These are phyloP conservation scores for Bubo bubo DNA, from an alignment of 2,113 vertebrate species.

Conservation along the genomic window DNA sequence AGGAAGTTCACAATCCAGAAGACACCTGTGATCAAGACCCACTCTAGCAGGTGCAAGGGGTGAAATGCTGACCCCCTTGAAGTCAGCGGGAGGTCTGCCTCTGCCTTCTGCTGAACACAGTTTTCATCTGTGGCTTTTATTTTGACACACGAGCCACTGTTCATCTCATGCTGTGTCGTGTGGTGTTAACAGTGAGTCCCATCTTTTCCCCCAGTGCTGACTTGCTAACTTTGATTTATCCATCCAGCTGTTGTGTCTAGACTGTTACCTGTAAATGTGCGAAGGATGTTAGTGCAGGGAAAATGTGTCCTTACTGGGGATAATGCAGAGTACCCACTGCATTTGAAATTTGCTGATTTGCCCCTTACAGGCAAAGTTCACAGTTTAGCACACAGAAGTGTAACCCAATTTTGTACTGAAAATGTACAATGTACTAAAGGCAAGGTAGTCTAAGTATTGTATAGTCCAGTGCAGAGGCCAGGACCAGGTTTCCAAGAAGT, in stretches of 20 bases:
- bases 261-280: neutral
- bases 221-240: neutral
- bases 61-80: neutral
- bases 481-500: neutral
- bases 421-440: neutral
- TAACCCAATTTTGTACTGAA: neutral
- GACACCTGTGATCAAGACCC: neutral
- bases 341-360: neutral
- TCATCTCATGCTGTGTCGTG: neutral
- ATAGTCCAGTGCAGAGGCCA: fast-evolving
- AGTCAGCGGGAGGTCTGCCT: neutral
- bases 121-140: neutral
- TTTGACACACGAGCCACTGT: neutral
- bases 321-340: neutral
- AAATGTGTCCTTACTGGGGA: neutral
- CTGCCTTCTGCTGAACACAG: fast-evolving
- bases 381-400: neutral
- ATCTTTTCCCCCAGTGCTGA: neutral
- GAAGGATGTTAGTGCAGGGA: neutral
- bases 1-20: neutral
- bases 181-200: neutral
- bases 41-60: neutral
- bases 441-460: neutral
- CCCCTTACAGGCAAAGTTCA: neutral
- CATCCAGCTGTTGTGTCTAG: neutral